Evolutionary conservation across 1,140 invertebrate species (phyloP).

Genomic region (Drosophila ananassae): DNA sequence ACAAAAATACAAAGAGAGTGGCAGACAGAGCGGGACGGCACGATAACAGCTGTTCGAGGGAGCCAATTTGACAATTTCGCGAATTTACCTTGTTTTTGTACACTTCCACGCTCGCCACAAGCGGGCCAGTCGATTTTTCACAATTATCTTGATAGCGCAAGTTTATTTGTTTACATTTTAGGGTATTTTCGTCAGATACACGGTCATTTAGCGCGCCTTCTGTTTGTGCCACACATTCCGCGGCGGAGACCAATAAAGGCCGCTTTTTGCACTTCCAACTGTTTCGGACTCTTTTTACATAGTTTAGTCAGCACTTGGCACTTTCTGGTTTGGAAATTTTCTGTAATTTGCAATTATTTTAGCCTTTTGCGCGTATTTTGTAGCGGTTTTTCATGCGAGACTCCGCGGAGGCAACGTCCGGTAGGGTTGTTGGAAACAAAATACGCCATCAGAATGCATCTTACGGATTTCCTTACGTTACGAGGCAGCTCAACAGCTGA

Average conservation of each 20-base stretch:
- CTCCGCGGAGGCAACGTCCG: constrained; percentile 20
- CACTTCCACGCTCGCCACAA: constrained; percentile 6
- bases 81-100: constrained; percentile 22
- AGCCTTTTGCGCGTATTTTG: constrained; percentile 30
- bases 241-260: constrained; percentile 22
- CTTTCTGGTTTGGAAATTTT: constrained; percentile 9
- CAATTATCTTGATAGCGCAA: constrained; percentile 15
- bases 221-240: constrained; percentile 55
- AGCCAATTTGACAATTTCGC: constrained; percentile 31
- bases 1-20: constrained; percentile 7
- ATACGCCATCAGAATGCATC: constrained; percentile 1
- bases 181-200: constrained; percentile 39
- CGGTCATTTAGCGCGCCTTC: constrained; percentile 53
- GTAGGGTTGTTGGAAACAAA: constrained; percentile 25
- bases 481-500: constrained; percentile 25
- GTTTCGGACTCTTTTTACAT: background rate
- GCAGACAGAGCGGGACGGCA: constrained; percentile 36
- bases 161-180: constrained; percentile 71
- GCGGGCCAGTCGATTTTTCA: constrained; percentile 20
- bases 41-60: constrained; percentile 65
- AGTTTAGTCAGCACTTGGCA: background rate
- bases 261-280: constrained; percentile 14
- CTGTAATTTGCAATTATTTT: constrained; percentile 15
- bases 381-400: constrained; percentile 10
- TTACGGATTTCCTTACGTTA: constrained; percentile 1